Evolutionary conservation across 2,797 vertebrate genomes (phyloP).

Genomic region (Amazona finschi): DNA sequence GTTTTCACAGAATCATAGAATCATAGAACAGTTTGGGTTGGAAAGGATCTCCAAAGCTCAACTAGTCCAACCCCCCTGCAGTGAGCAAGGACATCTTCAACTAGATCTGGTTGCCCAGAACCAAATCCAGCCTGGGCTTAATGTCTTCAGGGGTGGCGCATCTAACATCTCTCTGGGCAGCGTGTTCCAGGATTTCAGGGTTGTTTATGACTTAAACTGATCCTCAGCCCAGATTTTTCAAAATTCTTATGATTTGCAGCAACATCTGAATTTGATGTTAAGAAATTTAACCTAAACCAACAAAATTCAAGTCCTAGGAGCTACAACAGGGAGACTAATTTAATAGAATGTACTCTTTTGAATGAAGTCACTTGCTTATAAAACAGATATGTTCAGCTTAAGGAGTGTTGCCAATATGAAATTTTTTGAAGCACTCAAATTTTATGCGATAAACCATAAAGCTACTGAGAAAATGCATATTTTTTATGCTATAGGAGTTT

Average conservation of each 20-base stretch:
- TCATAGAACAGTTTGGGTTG: background rate
- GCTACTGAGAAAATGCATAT: background rate
- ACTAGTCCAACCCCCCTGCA: background rate
- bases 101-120: background rate
- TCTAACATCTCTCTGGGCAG: background rate
- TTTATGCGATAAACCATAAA: background rate
- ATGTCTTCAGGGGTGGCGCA: background rate
- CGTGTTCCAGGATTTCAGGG: background rate
- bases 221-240: background rate
- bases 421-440: background rate
- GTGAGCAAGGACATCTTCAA: background rate
- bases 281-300: background rate
- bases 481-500: background rate
- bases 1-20: background rate
- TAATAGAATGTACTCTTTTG: background rate
- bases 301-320: background rate
- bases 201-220: background rate
- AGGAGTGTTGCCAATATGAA: background rate
- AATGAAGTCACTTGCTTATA: background rate
- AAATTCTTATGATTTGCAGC: background rate
- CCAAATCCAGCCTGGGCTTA: background rate
- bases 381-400: background rate
- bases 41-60: background rate
- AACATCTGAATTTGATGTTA: background rate
- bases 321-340: rapidly evolving